These are phyloP conservation scores for Thalassaphorura encarpata DNA, from an alignment of 1,140 invertebrate species.

Conservation along the genomic window DNA sequence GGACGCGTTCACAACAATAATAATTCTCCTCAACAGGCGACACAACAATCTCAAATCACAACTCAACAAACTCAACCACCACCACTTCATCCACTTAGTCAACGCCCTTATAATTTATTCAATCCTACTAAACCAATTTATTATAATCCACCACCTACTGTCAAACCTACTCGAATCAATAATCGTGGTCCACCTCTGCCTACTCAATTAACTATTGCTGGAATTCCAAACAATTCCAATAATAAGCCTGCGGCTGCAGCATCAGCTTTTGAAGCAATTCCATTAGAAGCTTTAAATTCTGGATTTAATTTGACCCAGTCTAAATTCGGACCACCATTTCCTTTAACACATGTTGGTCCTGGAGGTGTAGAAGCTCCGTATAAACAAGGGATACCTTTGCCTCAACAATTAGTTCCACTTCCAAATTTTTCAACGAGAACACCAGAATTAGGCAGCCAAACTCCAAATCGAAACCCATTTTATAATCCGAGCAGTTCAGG, in stretches of 20 bases:
- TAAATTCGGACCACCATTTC: slow-evolving; percentile 27
- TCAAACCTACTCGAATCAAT: slow-evolving; percentile 60
- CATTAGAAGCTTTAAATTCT: slow-evolving; percentile 22
- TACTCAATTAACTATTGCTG: slow-evolving; percentile 32
- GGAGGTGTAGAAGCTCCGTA: slow-evolving; percentile 46
- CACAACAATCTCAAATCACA: slow-evolving; percentile 24
- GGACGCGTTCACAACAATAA: slow-evolving; percentile 60
- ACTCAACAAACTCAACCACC: slow-evolving; percentile 36
- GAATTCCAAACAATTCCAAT: too few species aligned
- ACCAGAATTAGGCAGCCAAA: too few species aligned
- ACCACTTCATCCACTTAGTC: slow-evolving; percentile 11
- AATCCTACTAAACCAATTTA: slow-evolving; percentile 40
- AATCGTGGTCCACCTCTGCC: slow-evolving; percentile 58
- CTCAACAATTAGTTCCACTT: slow-evolving; percentile 59
- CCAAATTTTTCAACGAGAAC: not conserved
- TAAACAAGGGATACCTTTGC: slow-evolving; percentile 56
- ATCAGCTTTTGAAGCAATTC: slow-evolving; percentile 29
- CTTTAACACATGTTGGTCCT: slow-evolving; percentile 29
- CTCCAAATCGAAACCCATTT: too few species aligned
- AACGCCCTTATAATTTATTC: slow-evolving; percentile 28
- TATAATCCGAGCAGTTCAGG: too few species aligned
- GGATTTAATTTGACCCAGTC: slow-evolving; percentile 24
- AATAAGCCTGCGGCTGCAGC: too few species aligned
- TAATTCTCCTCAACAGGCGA: slow-evolving; percentile 16
- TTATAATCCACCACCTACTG: slow-evolving; percentile 34